phyloP scores from a whole-genome alignment of 2,888 invertebrate species.

The Prenolepis imparis region DNA sequence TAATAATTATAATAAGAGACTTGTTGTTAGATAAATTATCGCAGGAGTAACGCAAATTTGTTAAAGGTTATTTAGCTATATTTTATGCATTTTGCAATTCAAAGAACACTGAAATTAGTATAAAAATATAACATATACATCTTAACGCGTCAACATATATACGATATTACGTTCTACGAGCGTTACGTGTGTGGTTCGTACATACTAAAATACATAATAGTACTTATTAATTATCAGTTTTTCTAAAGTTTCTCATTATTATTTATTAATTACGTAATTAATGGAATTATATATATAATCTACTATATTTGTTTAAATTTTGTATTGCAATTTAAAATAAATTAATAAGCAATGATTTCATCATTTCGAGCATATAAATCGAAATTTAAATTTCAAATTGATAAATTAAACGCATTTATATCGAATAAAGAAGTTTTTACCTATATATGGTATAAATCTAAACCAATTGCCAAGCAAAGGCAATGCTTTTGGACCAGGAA shows the following conservation, averaged over 20 bases:
- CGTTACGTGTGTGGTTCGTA: background rate
- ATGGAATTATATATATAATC: background rate
- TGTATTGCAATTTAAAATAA: background rate
- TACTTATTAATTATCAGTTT: background rate
- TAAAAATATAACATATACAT: background rate
- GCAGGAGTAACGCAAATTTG: background rate
- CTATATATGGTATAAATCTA: constrained; percentile 80
- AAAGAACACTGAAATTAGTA: background rate
- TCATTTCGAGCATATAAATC: background rate
- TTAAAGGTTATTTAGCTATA: background rate
- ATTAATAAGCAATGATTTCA: too few relatives aligned
- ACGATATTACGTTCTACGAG: too few relatives aligned
- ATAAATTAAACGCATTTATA: too few relatives aligned
- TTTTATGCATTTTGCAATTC: background rate
- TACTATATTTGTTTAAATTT: background rate
- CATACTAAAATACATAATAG: too few relatives aligned
- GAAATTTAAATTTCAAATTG: background rate
- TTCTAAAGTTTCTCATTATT: constrained; percentile 6
- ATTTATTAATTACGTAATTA: background rate
- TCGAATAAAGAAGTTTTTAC: constrained; percentile 58
- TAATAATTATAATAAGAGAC: background rate
- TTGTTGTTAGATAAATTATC: background rate
- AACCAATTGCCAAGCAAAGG: constrained; percentile 85
- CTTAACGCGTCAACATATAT: background rate
- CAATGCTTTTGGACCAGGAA: constrained; percentile 87